These are phyloP conservation scores for Mythimna pallens DNA, from an alignment of 2,888 invertebrate genomes.

Conservation along the genomic window DNA sequence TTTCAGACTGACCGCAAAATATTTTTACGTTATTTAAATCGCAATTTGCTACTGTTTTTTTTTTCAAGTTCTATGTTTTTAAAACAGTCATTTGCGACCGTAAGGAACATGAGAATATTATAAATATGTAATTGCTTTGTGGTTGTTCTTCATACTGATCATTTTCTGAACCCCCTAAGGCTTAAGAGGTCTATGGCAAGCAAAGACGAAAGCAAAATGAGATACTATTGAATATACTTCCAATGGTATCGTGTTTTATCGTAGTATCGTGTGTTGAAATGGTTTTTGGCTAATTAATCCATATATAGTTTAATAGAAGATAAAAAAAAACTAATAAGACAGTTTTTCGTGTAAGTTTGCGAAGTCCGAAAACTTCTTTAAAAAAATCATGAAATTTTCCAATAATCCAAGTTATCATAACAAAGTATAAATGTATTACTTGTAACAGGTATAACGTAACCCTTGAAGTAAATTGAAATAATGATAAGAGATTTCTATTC, in stretches of 20 bases:
- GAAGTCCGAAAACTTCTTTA: background rate
- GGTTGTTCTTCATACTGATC: too few species aligned
- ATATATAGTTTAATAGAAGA: background rate
- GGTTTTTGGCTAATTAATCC: background rate
- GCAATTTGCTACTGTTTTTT: too few species aligned
- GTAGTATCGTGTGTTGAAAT: too few species aligned
- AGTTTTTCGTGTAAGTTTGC: background rate
- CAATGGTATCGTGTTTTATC: background rate
- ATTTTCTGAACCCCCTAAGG: too few species aligned
- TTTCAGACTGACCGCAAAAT: too few species aligned
- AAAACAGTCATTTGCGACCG: too few species aligned
- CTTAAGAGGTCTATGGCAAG: too few species aligned
- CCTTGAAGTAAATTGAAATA: background rate
- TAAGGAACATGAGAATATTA: too few species aligned
- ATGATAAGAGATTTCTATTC: slow-evolving; percentile 1
- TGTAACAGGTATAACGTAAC: too few species aligned
- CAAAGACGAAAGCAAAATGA: background rate
- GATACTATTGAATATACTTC: background rate
- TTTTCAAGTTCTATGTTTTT: too few species aligned
- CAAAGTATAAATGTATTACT: background rate
- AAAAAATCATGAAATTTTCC: background rate
- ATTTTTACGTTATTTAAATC: too few species aligned
- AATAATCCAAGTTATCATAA: background rate
- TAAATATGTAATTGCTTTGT: too few species aligned
- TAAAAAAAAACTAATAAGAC: background rate